Evolutionary conservation across 2,797 vertebrate species (phyloP), one percentile per base, ranked within the genome.

Genomic region (Schizopygopsis pylzovi): DNA sequence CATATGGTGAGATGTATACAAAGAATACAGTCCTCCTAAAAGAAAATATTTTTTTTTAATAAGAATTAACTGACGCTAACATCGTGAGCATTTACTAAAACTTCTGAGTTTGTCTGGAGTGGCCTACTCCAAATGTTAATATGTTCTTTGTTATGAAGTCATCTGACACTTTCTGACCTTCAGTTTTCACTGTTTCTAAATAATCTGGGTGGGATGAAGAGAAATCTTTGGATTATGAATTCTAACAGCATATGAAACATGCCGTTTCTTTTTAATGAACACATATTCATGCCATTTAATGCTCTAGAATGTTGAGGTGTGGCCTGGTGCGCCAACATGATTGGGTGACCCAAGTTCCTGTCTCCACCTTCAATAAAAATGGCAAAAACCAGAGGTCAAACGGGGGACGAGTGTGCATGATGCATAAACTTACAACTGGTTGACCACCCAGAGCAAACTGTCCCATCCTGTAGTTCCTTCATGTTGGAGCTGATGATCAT

Each of bases 401-500:
- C 47, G 3, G 54, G 4, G 10, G 61, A 72, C 70, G 45, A n/a
- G 37, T 43, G 41, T 65, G 39, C 33, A 68, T 28, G 47, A 49
- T 1, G 47, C 11, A 37, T 56, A 9, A 22, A 95, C 98, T 98
- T 93, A 99, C 98, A 99, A 93, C 18, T 99, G 98, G 93, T 99
- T 99, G 93, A 99, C 98, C 87, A 99, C 98, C 98, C 98, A 99
- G 11, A 99, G 94, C 85, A 99, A 93, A 87, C 96, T 97, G 47
- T 98, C 98, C 98, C 98, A 99, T 94, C 98, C 97, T 1, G 98
- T 98, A 90, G 98, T 99, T 71, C 98, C 98, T 92, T 99, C 98
- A 0, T 98, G 97, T 63, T 99, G 97, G 1, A 99, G 95, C 91
- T 99, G 98, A 91, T 99, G 92, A 91, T 99, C 98, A 11, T 99